Conservation (phyloP, 1,140 invertebrate genomes). For the Drosophila baimaii region DNA sequence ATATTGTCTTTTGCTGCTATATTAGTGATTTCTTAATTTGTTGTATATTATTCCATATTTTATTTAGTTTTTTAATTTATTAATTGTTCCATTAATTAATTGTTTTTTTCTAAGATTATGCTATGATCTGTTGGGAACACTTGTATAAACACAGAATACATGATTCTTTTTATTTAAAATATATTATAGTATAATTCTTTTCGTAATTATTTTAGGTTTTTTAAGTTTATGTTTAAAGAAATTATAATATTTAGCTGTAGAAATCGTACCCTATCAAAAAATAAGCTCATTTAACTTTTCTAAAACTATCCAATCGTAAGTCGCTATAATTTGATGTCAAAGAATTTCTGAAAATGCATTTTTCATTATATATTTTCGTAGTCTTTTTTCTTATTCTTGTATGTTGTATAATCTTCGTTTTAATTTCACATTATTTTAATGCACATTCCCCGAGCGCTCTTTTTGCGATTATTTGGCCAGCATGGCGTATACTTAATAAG, state of each 20-base stretch:
- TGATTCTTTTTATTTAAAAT: no score
- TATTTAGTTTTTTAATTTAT: no score
- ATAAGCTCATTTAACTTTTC: background rate
- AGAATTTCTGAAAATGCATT: slow-evolving; percentile 2
- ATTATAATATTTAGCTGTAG: background rate
- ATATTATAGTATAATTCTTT: no score
- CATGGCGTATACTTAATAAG: slow-evolving; percentile 59
- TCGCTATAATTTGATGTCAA: slow-evolving; percentile 14
- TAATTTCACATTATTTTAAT: slow-evolving; percentile 61
- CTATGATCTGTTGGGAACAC: no score
- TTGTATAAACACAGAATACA: no score
- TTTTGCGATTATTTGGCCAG: slow-evolving; percentile 47
- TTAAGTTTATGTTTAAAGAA: background rate
- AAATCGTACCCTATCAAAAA: no score
- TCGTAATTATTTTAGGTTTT: no score
- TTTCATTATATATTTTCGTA: slow-evolving; percentile 1
- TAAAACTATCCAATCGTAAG: background rate
- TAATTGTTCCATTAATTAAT: no score
- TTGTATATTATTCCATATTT: no score
- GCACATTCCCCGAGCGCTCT: slow-evolving; percentile 36
- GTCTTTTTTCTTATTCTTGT: slow-evolving; percentile 4
- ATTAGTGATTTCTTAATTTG: no score
- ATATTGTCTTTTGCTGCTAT: no score
- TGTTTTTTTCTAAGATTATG: no score
- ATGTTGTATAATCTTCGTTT: slow-evolving; percentile 40